Base-by-base conservation (phyloP, 2,888 invertebrate species). In the Drosophila paramelanica region DNA sequence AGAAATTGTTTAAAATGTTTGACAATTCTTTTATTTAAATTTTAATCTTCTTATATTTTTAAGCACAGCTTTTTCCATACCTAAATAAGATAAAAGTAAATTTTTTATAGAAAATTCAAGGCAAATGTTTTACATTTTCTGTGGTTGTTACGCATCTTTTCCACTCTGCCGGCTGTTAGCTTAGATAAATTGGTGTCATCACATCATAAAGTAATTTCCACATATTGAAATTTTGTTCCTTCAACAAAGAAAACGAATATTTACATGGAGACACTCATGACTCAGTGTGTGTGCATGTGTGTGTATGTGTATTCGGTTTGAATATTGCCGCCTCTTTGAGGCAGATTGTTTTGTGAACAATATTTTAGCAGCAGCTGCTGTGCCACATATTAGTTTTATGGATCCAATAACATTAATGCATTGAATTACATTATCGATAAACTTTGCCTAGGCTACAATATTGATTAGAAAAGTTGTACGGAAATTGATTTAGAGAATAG, bases 171-270 rank as follows among this genome's bases (percentile, higher is more conserved):
- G 52, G 41, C 57, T 66, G 65, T 76, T 81, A 78, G 79, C 79
- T 89, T 81, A 88, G 89, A 91, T 89, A 91, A 91, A 91, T 91
- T 90, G 92, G 86, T 90, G 91, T 88, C 92, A 91, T 91, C 91
- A 91, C 82, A 92, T 91, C 90, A 92, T 91, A 91, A 89, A 89
- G 91, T 91, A 87, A 91, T 91, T 92, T 91, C 85, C 82, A 81
- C 89, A 91, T 90, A 91, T 90, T 91, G 91, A 90, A 90, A 91
- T 87, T 90, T 73, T 68, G 67, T 60, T 76, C 68, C 41, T 62
- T 11, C 38, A 47, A 58, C 59, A 64, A 52, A 61, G 60, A 46
- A 70, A 56, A 46, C 39, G 58, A n/a, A 60, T 51, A 23, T 31
- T 14, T 17, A 51, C 36, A 38, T 42, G 25, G 31, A 31, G 13